These are phyloP conservation scores for Thysanoteuthis rhombus DNA, from an alignment of 2,888 invertebrate genomes.

Conservation along the genomic window DNA sequence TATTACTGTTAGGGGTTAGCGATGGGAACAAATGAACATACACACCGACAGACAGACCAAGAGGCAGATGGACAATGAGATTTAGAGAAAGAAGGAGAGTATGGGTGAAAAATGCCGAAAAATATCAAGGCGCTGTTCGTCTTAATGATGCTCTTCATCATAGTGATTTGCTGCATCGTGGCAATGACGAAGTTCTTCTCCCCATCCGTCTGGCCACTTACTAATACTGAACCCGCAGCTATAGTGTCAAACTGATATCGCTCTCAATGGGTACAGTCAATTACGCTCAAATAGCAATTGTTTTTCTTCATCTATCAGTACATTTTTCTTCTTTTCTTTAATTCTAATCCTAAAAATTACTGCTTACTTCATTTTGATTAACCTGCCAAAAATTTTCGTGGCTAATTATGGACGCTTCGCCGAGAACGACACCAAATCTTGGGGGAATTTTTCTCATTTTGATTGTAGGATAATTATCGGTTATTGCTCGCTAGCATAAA, in stretches of 20 bases:
- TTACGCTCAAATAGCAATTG: neutral
- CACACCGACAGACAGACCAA: neutral
- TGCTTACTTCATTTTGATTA: neutral
- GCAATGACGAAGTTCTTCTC: too few species aligned
- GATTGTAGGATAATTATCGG: neutral
- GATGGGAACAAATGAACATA: neutral
- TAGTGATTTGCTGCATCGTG: too few species aligned
- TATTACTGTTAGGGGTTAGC: neutral
- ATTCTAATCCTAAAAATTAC: neutral
- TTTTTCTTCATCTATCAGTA: neutral
- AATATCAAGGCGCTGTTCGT: neutral
- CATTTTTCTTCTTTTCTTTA: neutral
- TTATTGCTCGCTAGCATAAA: neutral
- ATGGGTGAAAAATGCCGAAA: neutral
- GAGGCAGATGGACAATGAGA: too few species aligned
- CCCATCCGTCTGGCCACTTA: too few species aligned
- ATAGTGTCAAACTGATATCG: neutral
- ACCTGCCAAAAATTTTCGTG: neutral
- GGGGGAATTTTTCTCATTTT: neutral
- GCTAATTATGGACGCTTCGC: neutral
- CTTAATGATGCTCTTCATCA: neutral
- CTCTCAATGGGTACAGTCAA: neutral
- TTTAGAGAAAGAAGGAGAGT: neutral
- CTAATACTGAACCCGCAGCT: too few species aligned
- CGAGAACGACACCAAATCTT: neutral